Conservation (phyloP, 2,797 vertebrate genomes). For the Pelochelys cantorii region DNA sequence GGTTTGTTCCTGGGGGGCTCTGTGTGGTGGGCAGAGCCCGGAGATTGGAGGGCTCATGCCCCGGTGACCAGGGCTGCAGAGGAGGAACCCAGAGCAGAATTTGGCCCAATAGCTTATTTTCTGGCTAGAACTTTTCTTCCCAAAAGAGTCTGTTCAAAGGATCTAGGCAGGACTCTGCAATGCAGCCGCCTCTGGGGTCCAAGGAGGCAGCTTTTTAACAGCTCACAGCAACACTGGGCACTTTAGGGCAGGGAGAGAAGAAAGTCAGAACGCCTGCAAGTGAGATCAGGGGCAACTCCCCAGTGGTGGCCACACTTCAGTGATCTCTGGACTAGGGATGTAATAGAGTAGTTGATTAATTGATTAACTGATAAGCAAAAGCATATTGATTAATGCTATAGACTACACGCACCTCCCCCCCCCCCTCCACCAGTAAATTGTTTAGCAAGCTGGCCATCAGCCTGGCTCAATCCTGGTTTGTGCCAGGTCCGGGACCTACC, state of each 20-base stretch:
- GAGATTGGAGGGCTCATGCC: not conserved
- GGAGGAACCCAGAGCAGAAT: not conserved
- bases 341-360: too few relatives aligned
- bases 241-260: not conserved
- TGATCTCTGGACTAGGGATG: not conserved
- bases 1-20: constrained; percentile 61
- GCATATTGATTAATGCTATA: too few relatives aligned
- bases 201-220: not conserved
- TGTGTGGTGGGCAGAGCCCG: constrained; percentile 29
- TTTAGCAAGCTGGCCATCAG: too few relatives aligned
- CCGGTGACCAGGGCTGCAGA: constrained; percentile 4
- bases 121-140: not conserved
- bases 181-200: not conserved
- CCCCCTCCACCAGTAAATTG: too few relatives aligned
- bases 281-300: not conserved
- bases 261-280: not conserved
- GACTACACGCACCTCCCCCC: too few relatives aligned
- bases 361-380: too few relatives aligned
- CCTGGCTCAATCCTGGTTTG: too few relatives aligned
- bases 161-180: not conserved
- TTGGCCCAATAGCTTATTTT: constrained; percentile 27
- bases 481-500: too few relatives aligned
- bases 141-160: fast-evolving
- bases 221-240: not conserved
- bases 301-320: not conserved